Evolutionary conservation across 2,113 vertebrate genomes (phyloP).

Genomic region (Indicator indicator): DNA sequence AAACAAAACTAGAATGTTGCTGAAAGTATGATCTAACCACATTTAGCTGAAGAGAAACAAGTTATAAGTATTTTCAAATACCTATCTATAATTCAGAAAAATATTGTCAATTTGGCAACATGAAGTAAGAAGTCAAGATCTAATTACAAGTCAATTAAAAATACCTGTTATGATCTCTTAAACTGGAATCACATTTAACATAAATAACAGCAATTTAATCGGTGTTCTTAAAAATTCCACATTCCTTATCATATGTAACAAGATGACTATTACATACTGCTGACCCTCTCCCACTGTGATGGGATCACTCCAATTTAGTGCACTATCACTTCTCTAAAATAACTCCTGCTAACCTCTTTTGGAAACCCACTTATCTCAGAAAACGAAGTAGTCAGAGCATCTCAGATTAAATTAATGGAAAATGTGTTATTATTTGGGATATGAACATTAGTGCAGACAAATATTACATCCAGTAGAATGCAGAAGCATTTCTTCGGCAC

Average conservation of each 20-base stretch:
- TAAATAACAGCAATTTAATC: neutral
- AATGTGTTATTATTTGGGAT: neutral
- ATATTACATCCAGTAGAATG: neutral
- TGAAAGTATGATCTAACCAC: neutral
- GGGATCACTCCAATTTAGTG: neutral
- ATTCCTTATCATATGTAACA: neutral
- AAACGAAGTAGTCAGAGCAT: neutral
- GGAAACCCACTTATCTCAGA: neutral
- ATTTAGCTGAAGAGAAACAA: neutral
- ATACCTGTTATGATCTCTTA: neutral
- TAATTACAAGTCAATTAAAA: neutral
- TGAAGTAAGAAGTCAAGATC: neutral
- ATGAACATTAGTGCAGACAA: neutral
- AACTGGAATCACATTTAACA: neutral
- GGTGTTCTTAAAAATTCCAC: neutral
- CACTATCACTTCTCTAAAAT: neutral
- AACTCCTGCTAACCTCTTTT: neutral
- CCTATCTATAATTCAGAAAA: neutral
- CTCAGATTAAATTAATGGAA: neutral
- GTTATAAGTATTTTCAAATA: neutral
- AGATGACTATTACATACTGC: neutral
- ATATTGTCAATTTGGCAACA: neutral
- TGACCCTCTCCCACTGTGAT: neutral
- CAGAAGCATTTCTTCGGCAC: neutral
- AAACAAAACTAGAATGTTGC: conserved; percentile 26